Evolutionary conservation across 2,113 vertebrate genomes (phyloP).

Genomic region (Telmatochromis sp.): DNA sequence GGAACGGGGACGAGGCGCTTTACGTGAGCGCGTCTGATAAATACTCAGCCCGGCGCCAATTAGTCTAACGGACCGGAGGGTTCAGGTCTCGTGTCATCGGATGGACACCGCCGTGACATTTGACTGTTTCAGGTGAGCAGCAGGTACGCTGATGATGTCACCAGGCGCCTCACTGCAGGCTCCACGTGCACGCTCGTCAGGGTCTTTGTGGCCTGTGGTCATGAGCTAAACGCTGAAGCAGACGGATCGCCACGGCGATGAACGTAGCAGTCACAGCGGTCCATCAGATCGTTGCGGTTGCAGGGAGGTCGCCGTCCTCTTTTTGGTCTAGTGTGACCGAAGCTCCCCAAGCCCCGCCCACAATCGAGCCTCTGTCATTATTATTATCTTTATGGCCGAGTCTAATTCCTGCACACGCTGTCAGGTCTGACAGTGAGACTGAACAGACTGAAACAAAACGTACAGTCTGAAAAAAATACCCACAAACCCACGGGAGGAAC

Average conservation of each 20-base stretch:
- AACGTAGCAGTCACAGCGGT: background rate
- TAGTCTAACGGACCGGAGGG: background rate
- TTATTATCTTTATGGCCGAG: background rate
- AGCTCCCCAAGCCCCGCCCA: background rate
- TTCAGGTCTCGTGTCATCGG: background rate
- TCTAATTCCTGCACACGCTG: background rate
- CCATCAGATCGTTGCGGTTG: fast-evolving
- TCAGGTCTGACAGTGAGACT: background rate
- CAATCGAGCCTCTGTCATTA: background rate
- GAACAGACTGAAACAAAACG: background rate
- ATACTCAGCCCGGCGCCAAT: background rate
- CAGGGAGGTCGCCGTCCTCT: background rate
- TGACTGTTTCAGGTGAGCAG: background rate
- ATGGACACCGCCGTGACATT: background rate
- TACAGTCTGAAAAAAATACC: background rate
- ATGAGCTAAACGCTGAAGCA: too few species aligned
- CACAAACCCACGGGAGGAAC: background rate
- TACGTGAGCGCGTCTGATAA: background rate
- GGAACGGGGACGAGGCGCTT: background rate
- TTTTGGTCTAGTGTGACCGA: background rate
- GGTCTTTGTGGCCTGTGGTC: background rate
- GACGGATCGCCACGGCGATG: background rate
- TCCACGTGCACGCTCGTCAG: background rate
- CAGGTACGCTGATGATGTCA: background rate
- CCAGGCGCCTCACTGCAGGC: fast-evolving